A percentile compares a stretch with the other conserved stretches of the same genome.
These are phyloP conservation scores for Brachyistius frenatus DNA, from an alignment of 2,113 vertebrate species.

Conservation along the genomic window DNA sequence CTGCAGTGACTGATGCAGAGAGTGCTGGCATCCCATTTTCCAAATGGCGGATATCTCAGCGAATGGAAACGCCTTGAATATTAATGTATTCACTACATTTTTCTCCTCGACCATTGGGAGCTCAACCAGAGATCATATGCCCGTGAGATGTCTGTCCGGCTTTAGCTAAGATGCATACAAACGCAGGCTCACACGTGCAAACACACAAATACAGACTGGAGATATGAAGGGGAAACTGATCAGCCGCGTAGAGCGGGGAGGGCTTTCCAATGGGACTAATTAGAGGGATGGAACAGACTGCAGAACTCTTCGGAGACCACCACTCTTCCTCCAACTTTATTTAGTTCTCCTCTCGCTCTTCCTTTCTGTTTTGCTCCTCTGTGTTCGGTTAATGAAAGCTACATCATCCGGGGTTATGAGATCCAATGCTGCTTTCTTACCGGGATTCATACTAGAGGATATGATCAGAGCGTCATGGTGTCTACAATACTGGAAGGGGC, in stretches of 20 bases:
- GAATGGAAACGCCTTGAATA: slow-evolving; percentile 69
- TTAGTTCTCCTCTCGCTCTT: slow-evolving; percentile 49
- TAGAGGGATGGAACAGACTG: slow-evolving; percentile 83
- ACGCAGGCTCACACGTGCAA: slow-evolving; percentile 31
- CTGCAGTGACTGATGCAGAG: slow-evolving; percentile 30
- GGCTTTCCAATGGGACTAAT: slow-evolving; percentile 83
- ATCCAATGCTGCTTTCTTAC: slow-evolving; percentile 34
- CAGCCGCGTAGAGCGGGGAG: slow-evolving; percentile 64
- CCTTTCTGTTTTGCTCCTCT: slow-evolving; percentile 47
- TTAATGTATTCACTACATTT: slow-evolving; percentile 70
- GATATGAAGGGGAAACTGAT: slow-evolving; percentile 74
- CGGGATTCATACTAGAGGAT: neutral
- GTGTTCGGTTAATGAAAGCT: slow-evolving; percentile 68
- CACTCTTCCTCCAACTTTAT: slow-evolving; percentile 55
- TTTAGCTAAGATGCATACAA: slow-evolving; percentile 58
- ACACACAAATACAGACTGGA: slow-evolving; percentile 56
- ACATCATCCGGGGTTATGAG: slow-evolving; percentile 59
- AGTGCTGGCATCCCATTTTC: slow-evolving; percentile 33
- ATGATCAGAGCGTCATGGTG: slow-evolving; percentile 22
- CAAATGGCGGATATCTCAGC: slow-evolving; percentile 53
- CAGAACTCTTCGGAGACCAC: slow-evolving; percentile 73
- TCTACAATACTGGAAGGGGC: neutral
- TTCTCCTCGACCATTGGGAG: slow-evolving; percentile 59
- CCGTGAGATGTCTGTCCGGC: slow-evolving; percentile 70
- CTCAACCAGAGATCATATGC: slow-evolving; percentile 61